Evolutionary conservation across 53 echinoderm and acorn worm genomes (phyloP), one percentile per base, ranked within the genome.

Genomic region (Henricia sp.): DNA sequence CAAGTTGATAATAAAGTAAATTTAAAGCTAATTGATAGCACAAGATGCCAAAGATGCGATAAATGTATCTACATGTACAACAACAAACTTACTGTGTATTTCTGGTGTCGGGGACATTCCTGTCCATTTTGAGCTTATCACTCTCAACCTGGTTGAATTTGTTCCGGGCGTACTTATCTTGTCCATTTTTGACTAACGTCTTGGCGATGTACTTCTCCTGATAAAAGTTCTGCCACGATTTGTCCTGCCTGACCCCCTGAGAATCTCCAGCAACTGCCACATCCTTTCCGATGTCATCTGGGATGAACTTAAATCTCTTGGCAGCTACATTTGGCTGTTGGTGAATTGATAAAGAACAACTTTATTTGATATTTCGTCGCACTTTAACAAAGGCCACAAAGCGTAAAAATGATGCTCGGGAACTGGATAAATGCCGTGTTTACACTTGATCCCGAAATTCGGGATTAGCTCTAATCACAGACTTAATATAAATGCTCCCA

Each of bases 81-180:
- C n/a, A n/a, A n/a, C n/a, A n/a, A n/a, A 96, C 96, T 96, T 77
- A 96, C 93, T 83, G 82, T 85, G 96, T 65, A 84, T 94, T 67
- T 30, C 96, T 94, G 68, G 96, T 94, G 55, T 96, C 96, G 28
- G 96, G 93, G 24, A 93, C 82, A 46, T 85, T 83, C 72, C 96
- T 89, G 68, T 90, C 89, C 90, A 96, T 90, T 36, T 73, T 50
- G 52, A 94, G 82, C 73, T 96, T 96, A 51, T 96, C 96, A 50
- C 96, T 96, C 83, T 89, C 96, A 50, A 89, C 84, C 83, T 96
- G 96, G 82, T 96, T 96, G 57, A 94, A 96, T 86, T 96, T 96
- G 86, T 96, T 96, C 70, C 92, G 80, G 36, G 88, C 85, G 42
- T 96, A 96, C 8, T 93, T 94, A 75, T 96, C 96, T 8, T 89